Conservation (phyloP, 2,113 vertebrate species). For the Scomber colias region DNA sequence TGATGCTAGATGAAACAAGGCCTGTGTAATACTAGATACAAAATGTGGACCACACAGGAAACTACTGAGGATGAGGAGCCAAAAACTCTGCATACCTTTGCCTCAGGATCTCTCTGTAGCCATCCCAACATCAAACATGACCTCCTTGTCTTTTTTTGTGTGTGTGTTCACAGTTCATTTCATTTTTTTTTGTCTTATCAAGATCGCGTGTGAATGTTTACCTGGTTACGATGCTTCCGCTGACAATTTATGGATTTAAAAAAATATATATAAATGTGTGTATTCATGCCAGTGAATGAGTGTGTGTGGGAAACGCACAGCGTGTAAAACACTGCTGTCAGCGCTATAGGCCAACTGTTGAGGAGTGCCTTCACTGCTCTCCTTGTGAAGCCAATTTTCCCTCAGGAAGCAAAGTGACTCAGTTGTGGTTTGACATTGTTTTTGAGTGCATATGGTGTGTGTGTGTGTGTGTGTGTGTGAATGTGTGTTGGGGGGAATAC, state of each 20-base stretch:
- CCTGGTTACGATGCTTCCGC: constrained; percentile 16
- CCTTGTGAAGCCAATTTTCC: constrained; percentile 76
- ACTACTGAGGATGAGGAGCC: constrained; percentile 26
- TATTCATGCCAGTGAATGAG: too few relatives aligned
- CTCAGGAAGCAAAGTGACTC: constrained; percentile 82
- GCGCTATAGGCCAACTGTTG: constrained; percentile 61
- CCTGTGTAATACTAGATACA: constrained; percentile 42
- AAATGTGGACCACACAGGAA: constrained; percentile 70
- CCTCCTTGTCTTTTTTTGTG: constrained; percentile 3
- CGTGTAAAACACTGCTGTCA: constrained; percentile 69
- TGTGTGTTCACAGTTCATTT: constrained; percentile 21
- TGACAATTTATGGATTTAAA: constrained; percentile 15
- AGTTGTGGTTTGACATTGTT: constrained; percentile 80
- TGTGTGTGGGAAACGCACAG: constrained; percentile 39
- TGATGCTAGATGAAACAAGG: constrained; percentile 32
- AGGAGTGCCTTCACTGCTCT: constrained; percentile 70
- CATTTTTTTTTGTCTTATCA: constrained; percentile 14
- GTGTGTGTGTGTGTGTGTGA: constrained; percentile 50
- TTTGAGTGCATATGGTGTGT: constrained; percentile 60
- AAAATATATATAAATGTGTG: background rate
- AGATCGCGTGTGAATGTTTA: constrained; percentile 11
- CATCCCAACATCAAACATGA: constrained; percentile 22
- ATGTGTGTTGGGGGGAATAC: constrained; percentile 26
- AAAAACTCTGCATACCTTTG: constrained; percentile 44
- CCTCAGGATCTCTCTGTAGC: constrained; percentile 14